Evolutionary conservation across 1,140 invertebrate species (phyloP), one percentile per base, ranked within the genome.

Genomic region (Listronotus oregonensis): DNA sequence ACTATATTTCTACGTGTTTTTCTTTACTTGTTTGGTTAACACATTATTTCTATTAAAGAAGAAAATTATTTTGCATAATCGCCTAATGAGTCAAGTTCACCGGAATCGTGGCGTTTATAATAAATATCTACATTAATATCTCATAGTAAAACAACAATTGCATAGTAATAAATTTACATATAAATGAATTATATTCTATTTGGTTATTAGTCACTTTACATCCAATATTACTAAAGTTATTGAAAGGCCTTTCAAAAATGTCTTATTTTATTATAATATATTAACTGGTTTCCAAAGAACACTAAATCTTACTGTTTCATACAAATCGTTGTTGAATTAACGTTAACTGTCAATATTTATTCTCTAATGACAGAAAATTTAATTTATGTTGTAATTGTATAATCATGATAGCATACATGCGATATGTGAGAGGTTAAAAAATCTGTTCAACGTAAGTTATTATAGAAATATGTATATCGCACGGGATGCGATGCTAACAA

Each of bases 111-210:
- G 21, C 37, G 49, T 62, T n/a, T 11, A 50, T 52, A 47, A 62
- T 39, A 43, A 62, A 52, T 62, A 62, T 52, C 59, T 62, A 34
- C 59, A 62, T 62, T 62, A 62, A 62, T 62, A 39, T 21, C 47
- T 62, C 27, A 52, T 31, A 62, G 59, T 52, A 62, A 62, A 62
- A 62, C 59, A 62, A 62, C 27, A 50, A 51, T 18, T 52, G 59
- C 46, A 52, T 52, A 43, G 47, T 62, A 62, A 62, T 62, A 50
- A 62, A 62, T 62, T 62, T 42, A 39, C 37, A 51, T 62, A 11
- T 59, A 49, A 59, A 59, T 59, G 43, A 59, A 49, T 59, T 59
- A 59, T 49, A 44, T 49, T 59, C 57, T 59, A 59, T 47, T 59
- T 59, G 37, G 18, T 51, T 42, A 62, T 62, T 62, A 62, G 47